Percentiles rank a stretch among this genome's conserved stretches.
Evolutionary conservation across 1,140 invertebrate species (phyloP).

Genomic region (Drosophila varians): DNA sequence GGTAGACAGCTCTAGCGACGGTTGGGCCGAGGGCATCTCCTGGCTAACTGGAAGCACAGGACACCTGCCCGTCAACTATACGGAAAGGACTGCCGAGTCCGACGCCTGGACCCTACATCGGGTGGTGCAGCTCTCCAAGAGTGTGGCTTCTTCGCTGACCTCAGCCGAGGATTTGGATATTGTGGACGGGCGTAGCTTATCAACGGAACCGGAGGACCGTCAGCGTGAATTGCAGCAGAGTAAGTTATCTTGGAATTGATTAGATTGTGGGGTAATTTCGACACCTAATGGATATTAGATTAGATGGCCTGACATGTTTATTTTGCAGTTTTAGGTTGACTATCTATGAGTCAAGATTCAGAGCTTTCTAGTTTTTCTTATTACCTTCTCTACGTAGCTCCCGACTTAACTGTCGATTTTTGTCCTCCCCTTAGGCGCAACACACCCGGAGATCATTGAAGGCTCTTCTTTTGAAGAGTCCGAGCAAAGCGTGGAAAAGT

Average conservation of each 20-base stretch:
- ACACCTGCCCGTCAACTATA: slow-evolving; percentile 91
- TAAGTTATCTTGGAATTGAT: slow-evolving; percentile 18
- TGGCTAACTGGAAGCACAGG: slow-evolving; percentile 93
- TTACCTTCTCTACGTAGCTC: background rate
- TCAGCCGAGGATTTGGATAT: slow-evolving; percentile 84
- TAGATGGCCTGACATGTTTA: too few relatives aligned
- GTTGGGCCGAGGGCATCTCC: slow-evolving; percentile 94
- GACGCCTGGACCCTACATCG: slow-evolving; percentile 95
- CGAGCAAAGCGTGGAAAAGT: slow-evolving; percentile 78
- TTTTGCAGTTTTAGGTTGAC: too few relatives aligned
- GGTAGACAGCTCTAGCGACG: slow-evolving; percentile 89
- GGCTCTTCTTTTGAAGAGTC: slow-evolving; percentile 78
- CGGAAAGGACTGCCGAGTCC: slow-evolving; percentile 92
- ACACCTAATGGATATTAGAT: background rate
- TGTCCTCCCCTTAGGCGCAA: slow-evolving; percentile 17
- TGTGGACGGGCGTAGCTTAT: slow-evolving; percentile 84
- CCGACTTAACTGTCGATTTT: background rate
- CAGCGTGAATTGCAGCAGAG: slow-evolving; percentile 57
- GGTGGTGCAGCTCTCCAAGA: slow-evolving; percentile 85
- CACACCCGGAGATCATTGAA: slow-evolving; percentile 70
- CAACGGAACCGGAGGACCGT: slow-evolving; percentile 72
- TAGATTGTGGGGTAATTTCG: background rate
- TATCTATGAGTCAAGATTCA: too few relatives aligned
- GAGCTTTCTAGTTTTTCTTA: too few relatives aligned
- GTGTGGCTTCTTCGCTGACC: slow-evolving; percentile 83